Evolutionary conservation across 2,888 invertebrate genomes (phyloP).

Genomic region (Drosophila stalkeri): DNA sequence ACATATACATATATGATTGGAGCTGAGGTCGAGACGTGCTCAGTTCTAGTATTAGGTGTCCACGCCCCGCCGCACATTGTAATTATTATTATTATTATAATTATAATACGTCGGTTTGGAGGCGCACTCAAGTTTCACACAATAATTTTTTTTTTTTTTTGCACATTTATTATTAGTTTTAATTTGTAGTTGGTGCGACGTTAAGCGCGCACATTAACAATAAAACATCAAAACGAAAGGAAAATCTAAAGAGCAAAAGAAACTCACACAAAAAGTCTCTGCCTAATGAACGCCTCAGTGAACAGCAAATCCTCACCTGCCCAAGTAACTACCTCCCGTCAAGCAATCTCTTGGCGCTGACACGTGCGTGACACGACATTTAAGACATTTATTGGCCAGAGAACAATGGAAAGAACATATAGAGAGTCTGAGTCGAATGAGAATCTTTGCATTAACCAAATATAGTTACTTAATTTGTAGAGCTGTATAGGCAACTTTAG

Average conservation of each 20-base stretch:
- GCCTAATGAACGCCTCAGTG: constrained; percentile 33
- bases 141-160: constrained; percentile 21
- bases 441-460: neutral
- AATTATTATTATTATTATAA: constrained; percentile 33
- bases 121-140: constrained; percentile 47
- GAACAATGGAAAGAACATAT: neutral
- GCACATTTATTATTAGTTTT: constrained; percentile 44
- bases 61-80: constrained; percentile 35
- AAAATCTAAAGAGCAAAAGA: constrained; percentile 34
- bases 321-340: neutral
- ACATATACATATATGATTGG: constrained; percentile 16
- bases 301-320: constrained; percentile 10
- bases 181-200: constrained; percentile 47
- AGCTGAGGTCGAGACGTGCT: constrained; percentile 37
- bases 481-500: no score
- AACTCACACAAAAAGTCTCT: neutral
- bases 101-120: constrained; percentile 24
- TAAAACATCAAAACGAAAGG: constrained; percentile 34
- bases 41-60: constrained; percentile 27
- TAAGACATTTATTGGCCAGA: neutral
- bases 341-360: constrained; percentile 21
- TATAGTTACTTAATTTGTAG: no score
- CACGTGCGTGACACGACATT: constrained; percentile 35
- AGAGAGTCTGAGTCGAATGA: neutral
- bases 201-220: constrained; percentile 56